A percentile compares a stretch with the other conserved stretches of the same genome.
Evolutionary conservation across 1,140 invertebrate species (phyloP).

Genomic region (Saccostrea echinata): DNA sequence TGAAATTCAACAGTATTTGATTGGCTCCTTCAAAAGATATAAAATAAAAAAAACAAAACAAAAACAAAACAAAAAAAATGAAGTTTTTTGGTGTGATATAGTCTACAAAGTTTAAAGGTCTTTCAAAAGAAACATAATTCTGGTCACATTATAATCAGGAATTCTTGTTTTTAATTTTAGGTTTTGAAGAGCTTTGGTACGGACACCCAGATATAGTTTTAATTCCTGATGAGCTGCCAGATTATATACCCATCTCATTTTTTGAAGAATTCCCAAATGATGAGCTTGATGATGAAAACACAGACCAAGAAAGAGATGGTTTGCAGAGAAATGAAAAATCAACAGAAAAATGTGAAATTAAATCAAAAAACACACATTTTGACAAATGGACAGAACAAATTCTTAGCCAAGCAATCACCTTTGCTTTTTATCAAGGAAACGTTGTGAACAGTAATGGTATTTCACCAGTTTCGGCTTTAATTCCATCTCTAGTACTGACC

Average conservation of each 20-base stretch:
- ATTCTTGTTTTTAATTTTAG: not conserved
- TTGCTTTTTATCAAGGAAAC: constrained; percentile 4
- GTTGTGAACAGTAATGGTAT: too few species aligned
- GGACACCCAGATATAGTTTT: constrained; percentile 8
- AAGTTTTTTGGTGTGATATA: too few species aligned
- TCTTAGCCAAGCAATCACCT: constrained; percentile 28
- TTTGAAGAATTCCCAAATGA: not conserved
- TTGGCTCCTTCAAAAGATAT: too few species aligned
- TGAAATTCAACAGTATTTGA: too few species aligned
- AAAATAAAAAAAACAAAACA: too few species aligned
- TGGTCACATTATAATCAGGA: not conserved
- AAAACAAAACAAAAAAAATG: too few species aligned
- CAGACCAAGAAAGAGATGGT: too few species aligned
- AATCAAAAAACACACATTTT: not conserved
- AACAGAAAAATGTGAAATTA: not conserved
- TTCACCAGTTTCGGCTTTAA: not conserved
- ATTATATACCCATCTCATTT: constrained; percentile 9
- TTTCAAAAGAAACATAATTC: not conserved
- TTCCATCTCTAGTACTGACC: constrained; percentile 3
- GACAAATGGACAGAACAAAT: constrained; percentile 23
- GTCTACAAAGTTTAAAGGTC: too few species aligned
- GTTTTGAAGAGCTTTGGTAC: not conserved
- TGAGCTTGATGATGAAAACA: not conserved
- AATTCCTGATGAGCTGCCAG: not conserved
- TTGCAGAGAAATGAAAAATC: not conserved